Evolutionary conservation across 2,113 vertebrate species (phyloP), one percentile per base, ranked within the genome.

Genomic region (Dryoscopus gambensis): DNA sequence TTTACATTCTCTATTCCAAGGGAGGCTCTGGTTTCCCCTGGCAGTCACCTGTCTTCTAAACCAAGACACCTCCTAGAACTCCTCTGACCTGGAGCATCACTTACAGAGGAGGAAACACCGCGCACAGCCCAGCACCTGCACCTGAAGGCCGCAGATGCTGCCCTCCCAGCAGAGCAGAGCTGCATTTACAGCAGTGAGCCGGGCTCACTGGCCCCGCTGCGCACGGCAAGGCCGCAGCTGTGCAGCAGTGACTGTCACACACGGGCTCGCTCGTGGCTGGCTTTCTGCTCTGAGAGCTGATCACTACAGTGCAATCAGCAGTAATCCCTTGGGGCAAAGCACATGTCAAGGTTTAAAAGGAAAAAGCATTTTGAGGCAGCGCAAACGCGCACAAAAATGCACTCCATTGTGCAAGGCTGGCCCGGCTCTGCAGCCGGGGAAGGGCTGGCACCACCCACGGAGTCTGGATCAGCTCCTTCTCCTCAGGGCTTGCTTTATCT

Each of bases 401-500:
- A 7, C 23, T 62, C 47, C 25, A 8, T 27, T 77, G 59, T 84
- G 40, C 37, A 39, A 31, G 3, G 0, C 25, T 92, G 83, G 91
- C 86, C 71, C 49, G 17, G 52, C 63, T 93, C 70, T 76, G 71
- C 53, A 62, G 10, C 4, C 1, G 0, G 37, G 78, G 37, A 73
- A 89, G 63, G 82, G 83, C 79, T 84, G 55, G 77, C 76, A 93
- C 68, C 84, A 92, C 89, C 84, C 93, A 81, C 9, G 1, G 68
- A 86, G 91, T 42, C 71, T 94, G 91, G 84, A 94, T 42, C 87
- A 75, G 64, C 46, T 94, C 77, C 76, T 80, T 83, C 77, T 93
- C 87, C 77, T 84, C 31, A 0, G 71, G 80, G 68, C 37, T 92
- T 49, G 18, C 35, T 67, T 84, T 42, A 63, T 93, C 77, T 89